Base-by-base conservation (phyloP, 30 jellyfish, hydroid and myxozoan species). In the Hydra vulgaris region DNA sequence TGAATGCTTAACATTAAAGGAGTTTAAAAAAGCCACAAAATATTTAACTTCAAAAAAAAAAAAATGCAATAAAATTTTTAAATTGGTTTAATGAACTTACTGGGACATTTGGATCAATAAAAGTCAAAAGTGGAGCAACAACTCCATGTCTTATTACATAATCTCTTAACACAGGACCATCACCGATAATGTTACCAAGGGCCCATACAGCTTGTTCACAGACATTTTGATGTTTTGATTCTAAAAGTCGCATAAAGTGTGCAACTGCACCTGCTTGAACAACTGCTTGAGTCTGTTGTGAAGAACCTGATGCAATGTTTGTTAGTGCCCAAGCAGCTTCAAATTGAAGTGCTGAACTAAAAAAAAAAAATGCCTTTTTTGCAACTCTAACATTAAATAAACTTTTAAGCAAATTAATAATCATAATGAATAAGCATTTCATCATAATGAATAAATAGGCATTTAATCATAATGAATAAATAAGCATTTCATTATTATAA, bases 271-370 rank as follows among this genome's bases (percentile, higher is more conserved):
- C 98, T 92, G 98, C 95, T 15, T 84, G 94, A 16, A 94, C 99
- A 72, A 94, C 96, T 25, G 99, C 96, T 73, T 94, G 95, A 7
- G 99, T 94, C 70, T 94, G 99, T 15, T 74, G 93, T 0, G 99
- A 94, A 0, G 96, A 84, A 15, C 99, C 99, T 21, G 99, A 94
- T 16, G 99, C 99, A 74, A 94, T 94, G 83, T 94, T 94, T 26
- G 99, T 94, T 61, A 94, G 77, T 1, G 99, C 95, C 99, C 99
- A 94, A 27, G 96, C 96, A 5, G 99, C 99, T 85, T 94, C 99
- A 84, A 87, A 94, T 74, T 94, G 99, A 53, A 94, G 73, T 16
- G 95, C 79, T 23, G 99, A 93, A 66, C 99, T 93, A 74, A 27
- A 70, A 77, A 56, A 27, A 75, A 26, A 76, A 26, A 66, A 3